Base-by-base conservation (phyloP, 2,113 vertebrate genomes). In the Atrichornis clamosus region DNA sequence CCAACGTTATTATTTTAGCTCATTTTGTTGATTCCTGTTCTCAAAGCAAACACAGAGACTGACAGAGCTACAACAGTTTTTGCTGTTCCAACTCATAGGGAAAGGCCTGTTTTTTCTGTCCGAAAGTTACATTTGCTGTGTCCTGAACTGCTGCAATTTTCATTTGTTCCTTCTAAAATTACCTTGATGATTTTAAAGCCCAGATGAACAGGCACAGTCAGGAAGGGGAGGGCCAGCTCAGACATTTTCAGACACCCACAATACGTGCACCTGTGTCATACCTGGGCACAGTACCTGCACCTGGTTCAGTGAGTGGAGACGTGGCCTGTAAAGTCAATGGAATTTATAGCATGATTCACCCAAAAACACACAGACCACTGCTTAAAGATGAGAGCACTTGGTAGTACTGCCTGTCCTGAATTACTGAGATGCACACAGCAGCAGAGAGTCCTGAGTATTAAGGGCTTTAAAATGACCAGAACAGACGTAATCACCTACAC, bases 181-280 rank as follows among this genome's bases (percentile, higher is more conserved):
- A 72, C 13, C 41, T 13, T 30, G 22, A 26, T 50, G 27, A 32
- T 44, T 85, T 60, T 11, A 77, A 92, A 83, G 37, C n/a, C 37
- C 35, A 53, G 63, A 21, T 65, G n/a, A 85, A 7, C 6, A 56
- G 64, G 20, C 10, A 49, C 28, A 15, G 33, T 15, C 37, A 53
- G 30, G 52, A 6, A 84, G n/a, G 12, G 32, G 20, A 92, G 46
- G 72, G 92, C 46, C 41, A 80, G 59, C 72, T 90, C 86, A 73
- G 63, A 19, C 19, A 14, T 62, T 60, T 76, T 26, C 35, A 78
- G 75, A 50, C 67, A n/a, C 23, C 21, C 15, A 55, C 22, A 19
- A 3, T 42, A 20, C 0, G 0, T 14, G 27, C 10, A 33, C 22
- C 33, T 60, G 5, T 15, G 2, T 41, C 37, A 52, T 8, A 26